A percentile compares a stretch with the other conserved stretches of the same genome.
Evolutionary conservation across 2,113 vertebrate genomes (phyloP).

Genomic region (Brachyhypopomus occidentalis): DNA sequence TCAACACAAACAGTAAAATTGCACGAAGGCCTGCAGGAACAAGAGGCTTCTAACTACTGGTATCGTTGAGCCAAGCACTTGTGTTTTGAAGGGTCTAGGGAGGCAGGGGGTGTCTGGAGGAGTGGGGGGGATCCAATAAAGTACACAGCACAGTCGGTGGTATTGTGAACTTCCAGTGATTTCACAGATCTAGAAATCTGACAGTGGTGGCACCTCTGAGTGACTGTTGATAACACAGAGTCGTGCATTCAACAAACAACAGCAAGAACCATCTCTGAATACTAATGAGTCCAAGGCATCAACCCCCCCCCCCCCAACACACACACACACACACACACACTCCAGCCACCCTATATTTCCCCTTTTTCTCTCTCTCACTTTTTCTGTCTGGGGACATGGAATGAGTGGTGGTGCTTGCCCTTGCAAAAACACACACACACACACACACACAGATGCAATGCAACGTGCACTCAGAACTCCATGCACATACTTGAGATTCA

Average conservation of each 20-base stretch:
- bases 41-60: slow-evolving; percentile 55
- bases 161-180: slow-evolving; percentile 67
- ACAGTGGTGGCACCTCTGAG: slow-evolving; percentile 62
- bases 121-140: slow-evolving; percentile 57
- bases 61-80: slow-evolving; percentile 63
- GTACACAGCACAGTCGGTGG: slow-evolving; percentile 66
- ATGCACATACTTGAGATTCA: slow-evolving; percentile 38
- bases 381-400: background rate
- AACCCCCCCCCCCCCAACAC: background rate
- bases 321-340: background rate
- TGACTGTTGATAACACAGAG: slow-evolving; percentile 67
- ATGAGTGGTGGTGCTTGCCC: slow-evolving; percentile 22
- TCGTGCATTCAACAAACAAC: slow-evolving; percentile 60
- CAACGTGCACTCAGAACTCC: slow-evolving; percentile 9
- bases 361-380: background rate
- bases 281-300: slow-evolving; percentile 58
- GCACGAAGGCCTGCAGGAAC: slow-evolving; percentile 57
- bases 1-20: slow-evolving; percentile 60
- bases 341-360: background rate
- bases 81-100: slow-evolving; percentile 54
- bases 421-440: slow-evolving; percentile 33
- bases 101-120: slow-evolving; percentile 47
- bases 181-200: slow-evolving; percentile 66
- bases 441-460: slow-evolving; percentile 11
- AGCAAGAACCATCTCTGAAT: slow-evolving; percentile 59